Evolutionary conservation across 2,113 vertebrate genomes (phyloP).

Genomic region (Gasterosteus nipponicus): DNA sequence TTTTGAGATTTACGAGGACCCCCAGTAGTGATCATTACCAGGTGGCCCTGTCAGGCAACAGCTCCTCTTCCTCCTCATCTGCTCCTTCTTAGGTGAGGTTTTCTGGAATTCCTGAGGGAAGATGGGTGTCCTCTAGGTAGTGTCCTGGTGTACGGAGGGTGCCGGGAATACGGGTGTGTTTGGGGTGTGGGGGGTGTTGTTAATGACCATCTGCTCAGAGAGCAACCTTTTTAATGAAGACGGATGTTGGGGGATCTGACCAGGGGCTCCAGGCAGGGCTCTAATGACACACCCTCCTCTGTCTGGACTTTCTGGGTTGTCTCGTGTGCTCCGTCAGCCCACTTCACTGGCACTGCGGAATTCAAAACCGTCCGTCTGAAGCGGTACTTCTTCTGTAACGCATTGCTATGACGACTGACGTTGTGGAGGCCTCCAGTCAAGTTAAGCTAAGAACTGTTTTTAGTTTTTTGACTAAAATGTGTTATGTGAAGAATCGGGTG

Average conservation of each 20-base stretch:
- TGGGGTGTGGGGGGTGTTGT: slow-evolving; percentile 44
- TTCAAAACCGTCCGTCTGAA: slow-evolving; percentile 8
- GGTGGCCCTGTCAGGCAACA: slow-evolving; percentile 34
- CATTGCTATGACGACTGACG: background rate
- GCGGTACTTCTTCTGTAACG: background rate
- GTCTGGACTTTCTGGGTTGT: slow-evolving; percentile 55
- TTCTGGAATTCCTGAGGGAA: slow-evolving; percentile 47
- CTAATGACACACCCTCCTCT: slow-evolving; percentile 76
- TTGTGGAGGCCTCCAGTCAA: background rate
- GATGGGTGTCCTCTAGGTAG: slow-evolving; percentile 76
- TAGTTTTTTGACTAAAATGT: background rate
- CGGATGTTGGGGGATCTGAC: slow-evolving; percentile 73
- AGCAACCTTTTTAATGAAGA: slow-evolving; percentile 84
- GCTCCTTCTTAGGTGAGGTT: slow-evolving; percentile 33
- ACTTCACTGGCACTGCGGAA: slow-evolving; percentile 9
- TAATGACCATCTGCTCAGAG: slow-evolving; percentile 84
- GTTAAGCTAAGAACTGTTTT: background rate
- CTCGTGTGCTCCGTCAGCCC: slow-evolving; percentile 37
- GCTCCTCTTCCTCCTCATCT: slow-evolving; percentile 47
- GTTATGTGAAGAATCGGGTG: background rate
- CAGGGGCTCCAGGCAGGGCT: slow-evolving; percentile 74
- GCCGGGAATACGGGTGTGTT: slow-evolving; percentile 25
- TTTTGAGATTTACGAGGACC: slow-evolving; percentile 64
- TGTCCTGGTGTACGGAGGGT: slow-evolving; percentile 65
- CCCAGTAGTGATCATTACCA: slow-evolving; percentile 60